These are phyloP conservation scores for Dicranocentrus wangi DNA, from an alignment of 2,888 invertebrate genomes.

Conservation along the genomic window DNA sequence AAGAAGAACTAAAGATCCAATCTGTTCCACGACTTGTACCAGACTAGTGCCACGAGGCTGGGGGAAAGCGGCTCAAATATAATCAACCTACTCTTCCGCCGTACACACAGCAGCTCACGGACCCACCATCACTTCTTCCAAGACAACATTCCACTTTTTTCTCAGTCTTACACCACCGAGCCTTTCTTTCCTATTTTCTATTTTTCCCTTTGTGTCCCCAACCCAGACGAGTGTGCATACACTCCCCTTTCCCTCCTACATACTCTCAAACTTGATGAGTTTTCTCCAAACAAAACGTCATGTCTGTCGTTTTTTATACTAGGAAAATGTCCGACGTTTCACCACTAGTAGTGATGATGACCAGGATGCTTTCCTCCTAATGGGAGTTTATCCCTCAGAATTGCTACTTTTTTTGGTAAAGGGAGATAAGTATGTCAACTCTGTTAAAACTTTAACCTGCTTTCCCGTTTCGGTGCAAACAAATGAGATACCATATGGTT, in stretches of 20 bases:
- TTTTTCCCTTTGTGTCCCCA: neutral
- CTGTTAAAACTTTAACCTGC: neutral
- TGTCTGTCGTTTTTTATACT: too few relatives aligned
- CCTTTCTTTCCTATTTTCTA: too few relatives aligned
- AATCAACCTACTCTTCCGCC: slow-evolving; percentile 26
- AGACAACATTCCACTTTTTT: neutral
- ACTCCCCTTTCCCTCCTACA: neutral
- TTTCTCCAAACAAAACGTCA: too few relatives aligned
- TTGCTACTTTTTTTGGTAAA: too few relatives aligned
- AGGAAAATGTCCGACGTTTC: too few relatives aligned
- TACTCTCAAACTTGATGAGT: too few relatives aligned
- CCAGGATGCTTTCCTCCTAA: neutral
- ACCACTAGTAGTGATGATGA: neutral
- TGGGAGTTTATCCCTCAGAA: neutral
- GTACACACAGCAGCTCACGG: too few relatives aligned
- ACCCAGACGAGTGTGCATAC: too few relatives aligned
- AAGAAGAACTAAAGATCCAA: slow-evolving; percentile 21
- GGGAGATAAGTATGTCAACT: too few relatives aligned
- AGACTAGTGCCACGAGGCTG: slow-evolving; percentile 16
- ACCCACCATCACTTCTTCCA: neutral
- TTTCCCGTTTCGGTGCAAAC: neutral
- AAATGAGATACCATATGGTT: slow-evolving; percentile 37
- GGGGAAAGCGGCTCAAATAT: slow-evolving; percentile 42
- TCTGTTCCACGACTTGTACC: slow-evolving; percentile 47
- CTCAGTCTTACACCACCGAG: neutral